These are phyloP conservation scores for Psittacula cyanocephala DNA, from an alignment of 2,113 vertebrate species.

Conservation along the genomic window DNA sequence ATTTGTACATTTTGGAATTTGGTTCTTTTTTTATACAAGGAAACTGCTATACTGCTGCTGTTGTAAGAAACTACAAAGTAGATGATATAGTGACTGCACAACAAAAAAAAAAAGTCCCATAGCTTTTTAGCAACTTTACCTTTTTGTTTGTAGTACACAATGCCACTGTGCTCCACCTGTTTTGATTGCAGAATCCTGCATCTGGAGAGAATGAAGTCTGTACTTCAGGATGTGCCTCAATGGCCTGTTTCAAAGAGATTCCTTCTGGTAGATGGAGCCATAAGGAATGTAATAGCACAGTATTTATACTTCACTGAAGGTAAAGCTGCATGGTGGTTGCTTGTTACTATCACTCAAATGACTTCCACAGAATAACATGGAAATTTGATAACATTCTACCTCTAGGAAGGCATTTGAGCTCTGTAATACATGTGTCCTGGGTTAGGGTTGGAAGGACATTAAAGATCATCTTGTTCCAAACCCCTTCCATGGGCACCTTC, in stretches of 20 bases:
- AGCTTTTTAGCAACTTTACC: neutral
- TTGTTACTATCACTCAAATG: neutral
- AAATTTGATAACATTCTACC: neutral
- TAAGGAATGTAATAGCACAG: neutral
- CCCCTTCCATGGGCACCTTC: neutral
- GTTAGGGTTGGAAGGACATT: neutral
- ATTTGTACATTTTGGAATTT: neutral
- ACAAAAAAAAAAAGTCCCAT: no score
- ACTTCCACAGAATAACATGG: neutral
- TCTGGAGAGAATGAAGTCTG: neutral
- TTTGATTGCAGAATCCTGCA: neutral
- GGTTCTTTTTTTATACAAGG: neutral
- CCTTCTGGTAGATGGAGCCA: neutral
- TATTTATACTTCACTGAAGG: conserved; percentile 48
- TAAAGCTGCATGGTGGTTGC: neutral
- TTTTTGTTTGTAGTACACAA: neutral
- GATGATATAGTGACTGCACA: neutral
- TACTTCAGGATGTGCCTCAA: neutral
- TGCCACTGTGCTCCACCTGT: neutral
- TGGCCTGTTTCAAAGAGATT: neutral
- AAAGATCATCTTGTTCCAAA: neutral
- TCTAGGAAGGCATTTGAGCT: neutral
- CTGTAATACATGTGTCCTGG: neutral
- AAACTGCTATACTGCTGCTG: neutral
- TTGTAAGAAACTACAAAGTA: neutral